These are phyloP conservation scores for Urosaurus nigricauda DNA, from an alignment of 2,797 vertebrate genomes.

Conservation along the genomic window DNA sequence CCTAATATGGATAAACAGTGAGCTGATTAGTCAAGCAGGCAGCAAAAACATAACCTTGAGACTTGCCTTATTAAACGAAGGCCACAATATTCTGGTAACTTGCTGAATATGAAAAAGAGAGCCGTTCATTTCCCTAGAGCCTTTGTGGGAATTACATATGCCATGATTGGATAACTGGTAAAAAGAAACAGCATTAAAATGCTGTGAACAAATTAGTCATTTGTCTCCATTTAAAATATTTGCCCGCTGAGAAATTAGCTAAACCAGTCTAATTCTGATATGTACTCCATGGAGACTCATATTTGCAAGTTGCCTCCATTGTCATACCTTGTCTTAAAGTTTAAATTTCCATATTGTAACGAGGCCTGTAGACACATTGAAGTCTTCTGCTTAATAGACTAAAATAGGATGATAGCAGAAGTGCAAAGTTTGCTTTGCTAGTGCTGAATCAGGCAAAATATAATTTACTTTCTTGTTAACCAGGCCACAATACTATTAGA, in stretches of 20 bases:
- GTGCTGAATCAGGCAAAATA: background rate
- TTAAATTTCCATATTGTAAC: slow-evolving; percentile 28
- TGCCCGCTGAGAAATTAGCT: slow-evolving; percentile 11
- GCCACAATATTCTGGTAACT: background rate
- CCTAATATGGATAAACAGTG: slow-evolving; percentile 27
- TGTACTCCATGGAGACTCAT: background rate
- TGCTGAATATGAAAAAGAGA: background rate
- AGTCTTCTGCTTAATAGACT: background rate
- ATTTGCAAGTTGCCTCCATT: slow-evolving; percentile 26
- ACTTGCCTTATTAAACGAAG: slow-evolving; percentile 46
- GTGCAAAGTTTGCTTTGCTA: slow-evolving; percentile 1
- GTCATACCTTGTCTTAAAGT: slow-evolving; percentile 44
- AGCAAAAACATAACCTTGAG: slow-evolving; percentile 43
- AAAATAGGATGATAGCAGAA: background rate
- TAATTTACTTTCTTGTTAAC: background rate
- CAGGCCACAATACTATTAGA: background rate
- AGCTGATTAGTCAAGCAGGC: background rate
- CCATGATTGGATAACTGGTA: background rate
- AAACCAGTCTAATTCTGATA: slow-evolving; percentile 49
- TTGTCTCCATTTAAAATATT: slow-evolving; percentile 45
- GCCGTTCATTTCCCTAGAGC: background rate
- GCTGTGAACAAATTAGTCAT: background rate
- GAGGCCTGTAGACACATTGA: slow-evolving; percentile 27
- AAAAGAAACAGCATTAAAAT: slow-evolving; percentile 22
- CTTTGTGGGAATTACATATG: slow-evolving; percentile 22